Conservation (phyloP, 1,140 invertebrate species). For the Trinorchestia longiramus region DNA sequence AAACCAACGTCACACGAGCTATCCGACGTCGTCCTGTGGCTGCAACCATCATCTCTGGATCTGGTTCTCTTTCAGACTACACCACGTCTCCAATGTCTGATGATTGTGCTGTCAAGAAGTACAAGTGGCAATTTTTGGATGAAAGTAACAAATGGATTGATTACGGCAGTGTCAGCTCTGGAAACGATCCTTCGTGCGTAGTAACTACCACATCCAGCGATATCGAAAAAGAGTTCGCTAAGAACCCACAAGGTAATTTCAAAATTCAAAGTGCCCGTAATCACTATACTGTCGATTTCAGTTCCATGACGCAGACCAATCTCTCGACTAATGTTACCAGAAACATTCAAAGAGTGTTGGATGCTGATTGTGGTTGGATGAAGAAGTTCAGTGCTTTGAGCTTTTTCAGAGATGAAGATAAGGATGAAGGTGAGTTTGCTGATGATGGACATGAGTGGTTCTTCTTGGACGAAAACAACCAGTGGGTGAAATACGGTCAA, state of each 20-base stretch:
- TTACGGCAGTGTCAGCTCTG: background rate
- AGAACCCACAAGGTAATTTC: background rate
- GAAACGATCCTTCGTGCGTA: background rate
- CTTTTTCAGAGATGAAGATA: background rate
- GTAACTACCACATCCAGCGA: background rate
- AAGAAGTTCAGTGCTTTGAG: background rate
- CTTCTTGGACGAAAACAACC: conserved; percentile 34
- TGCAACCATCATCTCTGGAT: background rate
- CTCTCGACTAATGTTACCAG: background rate
- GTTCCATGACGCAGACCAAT: conserved; percentile 4
- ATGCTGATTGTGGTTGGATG: background rate
- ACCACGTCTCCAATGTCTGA: background rate
- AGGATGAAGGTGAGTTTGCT: background rate
- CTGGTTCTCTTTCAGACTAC: background rate
- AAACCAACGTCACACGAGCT: background rate
- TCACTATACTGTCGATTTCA: conserved; percentile 1
- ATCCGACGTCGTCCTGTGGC: conserved; percentile 3
- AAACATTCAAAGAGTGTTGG: background rate
- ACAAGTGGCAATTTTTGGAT: conserved; percentile 46
- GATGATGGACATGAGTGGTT: conserved; percentile 43
- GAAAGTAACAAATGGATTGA: conserved; percentile 20
- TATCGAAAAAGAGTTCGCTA: background rate
- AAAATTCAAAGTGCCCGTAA: background rate
- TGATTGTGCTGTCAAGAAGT: background rate
- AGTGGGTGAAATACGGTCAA: conserved; percentile 49